These are phyloP conservation scores for Drosophila austrosaltans DNA, from an alignment of 2,888 invertebrate genomes.

Conservation along the genomic window DNA sequence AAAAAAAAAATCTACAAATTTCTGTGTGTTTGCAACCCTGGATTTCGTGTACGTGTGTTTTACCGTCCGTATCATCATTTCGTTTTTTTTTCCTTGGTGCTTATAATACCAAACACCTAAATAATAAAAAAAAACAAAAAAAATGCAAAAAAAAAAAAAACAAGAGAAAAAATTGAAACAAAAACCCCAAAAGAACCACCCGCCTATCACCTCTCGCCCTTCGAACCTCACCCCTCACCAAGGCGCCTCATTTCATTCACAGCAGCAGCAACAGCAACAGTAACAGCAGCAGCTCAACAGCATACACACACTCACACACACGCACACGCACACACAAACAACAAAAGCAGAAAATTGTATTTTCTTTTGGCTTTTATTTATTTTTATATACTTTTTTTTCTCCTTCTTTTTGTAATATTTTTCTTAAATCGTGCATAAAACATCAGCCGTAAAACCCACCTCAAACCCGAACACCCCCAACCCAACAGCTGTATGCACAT, in stretches of 20 bases:
- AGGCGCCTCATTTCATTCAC: constrained; percentile 48
- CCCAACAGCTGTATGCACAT: constrained; percentile 21
- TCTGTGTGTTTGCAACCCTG: constrained; percentile 82
- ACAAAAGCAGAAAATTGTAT: constrained; percentile 51
- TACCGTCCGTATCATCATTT: constrained; percentile 29
- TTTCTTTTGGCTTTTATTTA: constrained; percentile 54
- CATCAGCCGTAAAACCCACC: constrained; percentile 54
- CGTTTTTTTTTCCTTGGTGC: constrained; percentile 69
- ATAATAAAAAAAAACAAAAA: constrained; percentile 22
- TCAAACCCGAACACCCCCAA: constrained; percentile 18
- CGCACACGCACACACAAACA: constrained; percentile 25
- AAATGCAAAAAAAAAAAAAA: constrained; percentile 14
- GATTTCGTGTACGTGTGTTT: constrained; percentile 81
- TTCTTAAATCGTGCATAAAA: constrained; percentile 71
- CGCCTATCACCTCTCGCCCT: constrained; percentile 23
- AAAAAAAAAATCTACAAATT: constrained; percentile 60
- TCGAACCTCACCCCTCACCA: constrained; percentile 28
- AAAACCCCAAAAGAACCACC: constrained; percentile 20
- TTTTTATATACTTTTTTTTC: constrained; percentile 40
- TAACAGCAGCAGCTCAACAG: constrained; percentile 31
- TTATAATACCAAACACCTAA: constrained; percentile 67
- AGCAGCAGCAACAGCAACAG: constrained; percentile 49
- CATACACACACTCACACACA: constrained; percentile 6
- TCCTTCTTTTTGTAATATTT: constrained; percentile 35
- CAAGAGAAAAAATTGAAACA: constrained; percentile 33